Conservation (phyloP, 2,797 vertebrate genomes). For the Cyprinodon diabolis region DNA sequence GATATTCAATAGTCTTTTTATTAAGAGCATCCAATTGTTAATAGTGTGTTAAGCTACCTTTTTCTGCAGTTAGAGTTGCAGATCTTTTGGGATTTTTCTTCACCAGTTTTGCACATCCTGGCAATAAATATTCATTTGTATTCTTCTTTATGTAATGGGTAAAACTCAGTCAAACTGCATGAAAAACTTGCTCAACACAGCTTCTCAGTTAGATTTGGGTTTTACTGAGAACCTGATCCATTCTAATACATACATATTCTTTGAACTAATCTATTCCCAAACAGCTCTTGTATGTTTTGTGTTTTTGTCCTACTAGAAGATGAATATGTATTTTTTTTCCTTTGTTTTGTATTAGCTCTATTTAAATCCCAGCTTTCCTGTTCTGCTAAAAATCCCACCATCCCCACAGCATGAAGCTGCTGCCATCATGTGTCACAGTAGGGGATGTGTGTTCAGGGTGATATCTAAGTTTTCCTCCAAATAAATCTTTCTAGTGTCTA, state of each 20-base stretch:
- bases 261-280: not conserved
- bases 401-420: constrained; percentile 6
- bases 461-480: not conserved
- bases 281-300: not conserved
- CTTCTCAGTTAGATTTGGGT: not conserved
- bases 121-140: not conserved
- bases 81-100: not conserved
- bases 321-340: too few relatives aligned
- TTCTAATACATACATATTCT: not conserved
- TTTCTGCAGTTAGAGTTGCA: not conserved
- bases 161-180: not conserved
- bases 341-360: not conserved
- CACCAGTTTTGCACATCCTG: not conserved
- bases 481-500: not conserved
- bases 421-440: constrained; percentile 5
- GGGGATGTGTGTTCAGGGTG: not conserved
- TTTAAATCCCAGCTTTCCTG: not conserved
- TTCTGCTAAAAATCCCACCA: not conserved
- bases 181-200: not conserved
- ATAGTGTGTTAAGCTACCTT: not conserved
- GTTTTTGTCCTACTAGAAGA: not conserved
- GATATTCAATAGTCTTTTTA: not conserved
- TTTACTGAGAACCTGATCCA: not conserved
- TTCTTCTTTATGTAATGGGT: not conserved
- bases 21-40: not conserved